phyloP scores from a whole-genome alignment of 2,888 invertebrate genomes.

The Ischnus inquisitorius region DNA sequence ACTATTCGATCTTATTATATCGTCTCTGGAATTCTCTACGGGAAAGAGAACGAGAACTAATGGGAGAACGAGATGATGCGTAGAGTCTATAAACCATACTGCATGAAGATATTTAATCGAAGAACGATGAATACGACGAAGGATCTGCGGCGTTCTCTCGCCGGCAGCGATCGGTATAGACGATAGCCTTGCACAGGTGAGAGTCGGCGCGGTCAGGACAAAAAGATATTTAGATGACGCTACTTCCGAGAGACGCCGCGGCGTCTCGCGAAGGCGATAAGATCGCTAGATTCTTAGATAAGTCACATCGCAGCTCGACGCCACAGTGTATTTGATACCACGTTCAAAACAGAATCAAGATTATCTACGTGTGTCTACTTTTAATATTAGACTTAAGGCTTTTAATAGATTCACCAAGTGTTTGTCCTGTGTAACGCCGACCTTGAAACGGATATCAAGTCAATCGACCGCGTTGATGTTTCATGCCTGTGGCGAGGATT shows the following conservation, averaged over 20 bases:
- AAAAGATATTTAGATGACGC: background rate
- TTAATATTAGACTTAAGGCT: background rate
- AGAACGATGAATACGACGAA: background rate
- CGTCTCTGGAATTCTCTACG: conserved; percentile 24
- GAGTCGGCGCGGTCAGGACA: background rate
- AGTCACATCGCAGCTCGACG: conserved; percentile 31
- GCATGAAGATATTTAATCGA: background rate
- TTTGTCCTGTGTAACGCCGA: no score
- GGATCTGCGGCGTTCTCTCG: background rate
- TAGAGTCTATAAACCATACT: background rate
- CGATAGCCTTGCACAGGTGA: background rate
- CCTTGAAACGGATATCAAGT: background rate
- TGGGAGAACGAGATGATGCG: background rate
- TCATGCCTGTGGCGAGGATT: background rate
- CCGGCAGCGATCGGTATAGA: background rate
- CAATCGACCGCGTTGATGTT: background rate
- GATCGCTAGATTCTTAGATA: conserved; percentile 22
- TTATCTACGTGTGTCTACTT: background rate
- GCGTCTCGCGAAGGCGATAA: background rate
- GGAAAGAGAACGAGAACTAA: conserved; percentile 27
- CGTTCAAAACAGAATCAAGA: background rate
- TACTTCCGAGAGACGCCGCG: background rate
- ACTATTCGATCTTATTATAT: conserved; percentile 56
- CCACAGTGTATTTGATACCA: background rate
- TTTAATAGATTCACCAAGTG: no score